Conservation (phyloP, 2,113 vertebrate genomes). For the Hydrolagus affinis region DNA sequence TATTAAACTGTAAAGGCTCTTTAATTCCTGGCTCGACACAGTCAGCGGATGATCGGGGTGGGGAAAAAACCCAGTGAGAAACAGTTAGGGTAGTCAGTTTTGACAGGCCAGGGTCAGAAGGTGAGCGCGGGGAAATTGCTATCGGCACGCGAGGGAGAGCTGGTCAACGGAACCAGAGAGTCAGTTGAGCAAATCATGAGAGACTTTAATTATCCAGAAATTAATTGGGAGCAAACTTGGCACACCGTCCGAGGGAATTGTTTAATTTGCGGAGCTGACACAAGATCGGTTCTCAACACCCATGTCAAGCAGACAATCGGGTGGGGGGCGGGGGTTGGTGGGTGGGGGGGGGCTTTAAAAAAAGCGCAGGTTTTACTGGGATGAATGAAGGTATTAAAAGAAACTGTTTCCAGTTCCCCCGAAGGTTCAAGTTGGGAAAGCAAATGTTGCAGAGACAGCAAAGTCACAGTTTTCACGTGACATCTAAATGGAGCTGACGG, state of each 20-base stretch:
- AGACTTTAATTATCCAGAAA: slow-evolving; percentile 20
- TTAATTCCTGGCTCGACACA: no score
- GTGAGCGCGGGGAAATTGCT: neutral
- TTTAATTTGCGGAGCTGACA: neutral
- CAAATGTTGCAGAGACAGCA: no score
- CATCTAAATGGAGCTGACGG: no score
- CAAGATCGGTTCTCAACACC: neutral
- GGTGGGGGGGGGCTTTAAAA: neutral
- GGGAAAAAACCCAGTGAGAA: neutral
- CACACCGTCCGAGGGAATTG: neutral
- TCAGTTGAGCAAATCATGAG: neutral
- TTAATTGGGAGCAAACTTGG: neutral
- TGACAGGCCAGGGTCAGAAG: neutral
- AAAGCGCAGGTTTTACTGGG: neutral
- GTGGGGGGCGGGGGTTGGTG: no score
- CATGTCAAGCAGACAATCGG: neutral
- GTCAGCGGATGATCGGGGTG: no score
- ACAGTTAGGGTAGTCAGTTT: neutral
- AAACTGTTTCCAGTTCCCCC: no score
- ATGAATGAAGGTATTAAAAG: neutral
- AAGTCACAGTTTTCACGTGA: no score
- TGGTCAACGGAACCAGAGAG: neutral
- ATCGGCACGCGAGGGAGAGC: no score
- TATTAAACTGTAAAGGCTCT: no score
- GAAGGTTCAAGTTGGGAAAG: no score